Base-by-base conservation (phyloP, 2,113 vertebrate species). In the Hymenochirus boettgeri region DNA sequence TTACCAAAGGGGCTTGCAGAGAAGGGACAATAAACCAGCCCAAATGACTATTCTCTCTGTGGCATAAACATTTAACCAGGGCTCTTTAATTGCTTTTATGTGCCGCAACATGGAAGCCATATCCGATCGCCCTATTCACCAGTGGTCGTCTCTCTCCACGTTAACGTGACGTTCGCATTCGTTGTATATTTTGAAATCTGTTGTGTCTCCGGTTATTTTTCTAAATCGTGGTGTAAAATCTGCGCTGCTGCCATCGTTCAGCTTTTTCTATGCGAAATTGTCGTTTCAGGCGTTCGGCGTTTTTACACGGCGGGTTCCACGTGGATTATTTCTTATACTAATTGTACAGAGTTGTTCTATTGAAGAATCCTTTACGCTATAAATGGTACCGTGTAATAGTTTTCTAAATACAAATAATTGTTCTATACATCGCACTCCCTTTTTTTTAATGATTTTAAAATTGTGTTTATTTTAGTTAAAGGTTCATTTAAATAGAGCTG, bases 351-450 rank as follows among this genome's bases (percentile, higher is more conserved):
- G 87, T 86, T 76, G 92, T 93, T 95, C 90, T 91, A 87, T 94
- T 96, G 91, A 92, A 95, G 91, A 95, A 92, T 92, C 90, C 90
- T 94, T 95, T 95, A 91, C 92, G 93, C 93, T 94, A 93, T 93
- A 96, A 95, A 93, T 91, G 91, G 74, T 92, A 91, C 96, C 93
- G 93, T 88, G 93, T 96, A 95, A 90, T 93, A 91, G 93, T 95
- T 96, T 96, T 97, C 96, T 87, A 91, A 93, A 95, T 95, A 94
- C 94, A 95, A 80, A 81, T 89, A 87, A 86, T 92, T 91, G 85
- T 82, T 88, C 84, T 89, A 86, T 79, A 80, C 76, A 75, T 72
- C 33, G n/a, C n/a, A n/a, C 29, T 42, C 15, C 7, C 17, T 18
- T 42, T 42, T 1, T n/a, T n/a, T n/a, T n/a, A n/a, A n/a, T n/a